phyloP scores from a whole-genome alignment of 2,888 invertebrate genomes.

The Metellina segmentata region DNA sequence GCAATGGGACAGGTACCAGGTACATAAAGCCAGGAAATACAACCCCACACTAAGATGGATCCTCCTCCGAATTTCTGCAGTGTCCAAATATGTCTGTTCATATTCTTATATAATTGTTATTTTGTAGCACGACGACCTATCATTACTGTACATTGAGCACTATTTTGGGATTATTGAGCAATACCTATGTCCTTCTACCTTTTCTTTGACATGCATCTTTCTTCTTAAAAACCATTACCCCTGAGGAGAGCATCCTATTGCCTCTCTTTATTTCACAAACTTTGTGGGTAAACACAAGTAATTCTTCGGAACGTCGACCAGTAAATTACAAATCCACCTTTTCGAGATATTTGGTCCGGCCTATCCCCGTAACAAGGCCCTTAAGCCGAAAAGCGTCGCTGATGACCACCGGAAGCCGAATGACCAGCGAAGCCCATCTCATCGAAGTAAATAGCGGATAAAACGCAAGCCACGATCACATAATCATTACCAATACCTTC shows the following conservation, averaged over 20 bases:
- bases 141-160: too few relatives aligned
- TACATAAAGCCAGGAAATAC: too few relatives aligned
- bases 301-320: background rate
- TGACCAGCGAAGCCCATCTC: conserved; percentile 29
- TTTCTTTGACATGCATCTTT: background rate
- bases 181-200: background rate
- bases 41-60: too few relatives aligned
- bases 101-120: too few relatives aligned
- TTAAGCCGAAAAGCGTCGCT: conserved; percentile 7
- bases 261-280: background rate
- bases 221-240: background rate
- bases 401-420: conserved; percentile 30
- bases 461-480: conserved; percentile 30
- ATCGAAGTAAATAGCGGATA: conserved; percentile 48
- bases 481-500: conserved; percentile 57
- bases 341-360: background rate
- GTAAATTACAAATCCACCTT: conserved; percentile 19
- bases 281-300: too few relatives aligned
- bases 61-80: too few relatives aligned
- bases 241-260: background rate
- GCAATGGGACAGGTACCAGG: too few relatives aligned
- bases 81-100: too few relatives aligned
- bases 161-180: too few relatives aligned
- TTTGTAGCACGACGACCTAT: too few relatives aligned
- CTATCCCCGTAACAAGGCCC: conserved; percentile 32